Conservation (phyloP, 2,888 invertebrate genomes). For the Xestoiulus laeticollis region DNA sequence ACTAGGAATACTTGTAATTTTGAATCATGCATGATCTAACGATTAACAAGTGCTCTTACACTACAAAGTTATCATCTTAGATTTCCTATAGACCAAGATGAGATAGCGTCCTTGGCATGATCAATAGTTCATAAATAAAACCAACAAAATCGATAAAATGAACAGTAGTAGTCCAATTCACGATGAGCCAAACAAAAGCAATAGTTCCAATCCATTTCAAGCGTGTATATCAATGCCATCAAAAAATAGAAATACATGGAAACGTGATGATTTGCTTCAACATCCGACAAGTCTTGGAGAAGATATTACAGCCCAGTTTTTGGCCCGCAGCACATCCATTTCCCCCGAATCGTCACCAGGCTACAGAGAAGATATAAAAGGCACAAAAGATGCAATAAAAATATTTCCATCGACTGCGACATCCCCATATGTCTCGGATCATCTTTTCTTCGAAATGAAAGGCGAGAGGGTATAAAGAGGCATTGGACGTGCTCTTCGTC, state of each 20-base stretch:
- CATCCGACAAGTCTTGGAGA: background rate
- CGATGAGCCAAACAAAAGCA: too few relatives aligned
- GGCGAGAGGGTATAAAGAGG: background rate
- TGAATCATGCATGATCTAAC: too few relatives aligned
- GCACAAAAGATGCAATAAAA: background rate
- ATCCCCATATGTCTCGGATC: background rate
- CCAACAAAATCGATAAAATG: too few relatives aligned
- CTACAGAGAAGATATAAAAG: background rate
- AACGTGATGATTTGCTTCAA: background rate
- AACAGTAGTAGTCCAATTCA: too few relatives aligned
- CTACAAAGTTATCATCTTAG: too few relatives aligned
- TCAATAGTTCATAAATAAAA: too few relatives aligned
- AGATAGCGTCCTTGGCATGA: too few relatives aligned
- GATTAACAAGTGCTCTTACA: too few relatives aligned
- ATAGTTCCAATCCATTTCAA: too few relatives aligned
- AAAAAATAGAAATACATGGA: background rate
- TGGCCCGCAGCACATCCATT: background rate
- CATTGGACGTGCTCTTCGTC: slow-evolving; percentile 5
- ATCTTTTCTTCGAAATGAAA: background rate
- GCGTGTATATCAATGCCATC: background rate
- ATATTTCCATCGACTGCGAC: background rate
- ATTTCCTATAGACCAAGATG: too few relatives aligned
- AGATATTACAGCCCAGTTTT: background rate
- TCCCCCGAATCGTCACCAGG: background rate
- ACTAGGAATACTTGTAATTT: too few relatives aligned